A percentile compares a stretch with the other conserved stretches of the same genome.
Conservation (phyloP, 2,113 vertebrate genomes). For the Thermophis baileyi region DNA sequence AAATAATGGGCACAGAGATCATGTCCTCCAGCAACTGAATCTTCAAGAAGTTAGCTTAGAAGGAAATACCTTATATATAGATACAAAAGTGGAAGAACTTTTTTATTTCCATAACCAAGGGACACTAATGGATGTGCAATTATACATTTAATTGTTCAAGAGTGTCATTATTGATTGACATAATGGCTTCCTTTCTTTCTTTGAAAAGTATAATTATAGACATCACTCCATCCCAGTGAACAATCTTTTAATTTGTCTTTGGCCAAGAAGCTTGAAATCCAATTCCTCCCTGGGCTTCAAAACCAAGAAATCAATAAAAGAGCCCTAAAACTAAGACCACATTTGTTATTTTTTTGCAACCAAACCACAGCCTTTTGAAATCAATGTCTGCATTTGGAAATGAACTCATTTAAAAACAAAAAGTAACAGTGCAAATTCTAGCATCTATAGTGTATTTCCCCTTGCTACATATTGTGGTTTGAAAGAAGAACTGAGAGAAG, state of each 20-base stretch:
- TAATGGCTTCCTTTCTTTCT: not conserved
- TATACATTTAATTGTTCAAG: conserved; percentile 13
- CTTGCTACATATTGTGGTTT: not conserved
- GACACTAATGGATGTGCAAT: conserved; percentile 14
- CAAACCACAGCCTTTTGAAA: not conserved
- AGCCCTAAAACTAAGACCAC: not conserved
- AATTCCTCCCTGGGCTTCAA: not conserved
- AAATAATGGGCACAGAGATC: conserved; percentile 31
- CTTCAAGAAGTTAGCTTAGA: conserved; percentile 25
- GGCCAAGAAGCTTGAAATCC: not conserved
- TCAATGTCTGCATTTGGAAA: not conserved
- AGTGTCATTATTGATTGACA: not conserved
- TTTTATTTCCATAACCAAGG: conserved; percentile 37
- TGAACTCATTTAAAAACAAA: not conserved
- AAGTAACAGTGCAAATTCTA: not conserved
- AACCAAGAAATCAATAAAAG: not conserved
- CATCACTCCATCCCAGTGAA: not conserved
- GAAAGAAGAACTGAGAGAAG: not conserved
- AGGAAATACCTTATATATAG: conserved; percentile 5
- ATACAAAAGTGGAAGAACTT: not conserved
- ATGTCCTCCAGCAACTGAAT: conserved; percentile 28
- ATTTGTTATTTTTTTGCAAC: not conserved
- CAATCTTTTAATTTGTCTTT: not conserved
- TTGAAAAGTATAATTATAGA: not conserved
- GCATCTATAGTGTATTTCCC: not conserved